A percentile compares a stretch with the other conserved stretches of the same genome.
phyloP scores from a whole-genome alignment of 2,888 invertebrate genomes.

The Oscheius onirici region DNA sequence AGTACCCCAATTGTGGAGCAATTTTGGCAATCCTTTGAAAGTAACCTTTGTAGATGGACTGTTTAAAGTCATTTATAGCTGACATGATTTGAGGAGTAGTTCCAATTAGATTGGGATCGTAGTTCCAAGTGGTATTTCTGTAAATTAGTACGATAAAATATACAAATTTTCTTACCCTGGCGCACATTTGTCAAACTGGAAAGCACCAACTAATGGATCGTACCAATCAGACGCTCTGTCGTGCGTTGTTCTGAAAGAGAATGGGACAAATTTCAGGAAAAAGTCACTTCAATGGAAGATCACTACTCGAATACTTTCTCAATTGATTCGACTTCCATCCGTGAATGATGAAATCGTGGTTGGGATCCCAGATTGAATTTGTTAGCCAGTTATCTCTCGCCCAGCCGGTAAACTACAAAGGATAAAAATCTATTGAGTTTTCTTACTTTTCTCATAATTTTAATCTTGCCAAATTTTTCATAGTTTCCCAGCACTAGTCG shows the following conservation, averaged over 20 bases:
- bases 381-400: conserved; percentile 49
- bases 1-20: no score
- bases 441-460: not conserved
- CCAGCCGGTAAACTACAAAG: conserved; percentile 38
- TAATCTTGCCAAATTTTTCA: conserved; percentile 7
- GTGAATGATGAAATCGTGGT: conserved; percentile 51
- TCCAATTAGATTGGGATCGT: conserved; percentile 28
- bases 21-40: no score
- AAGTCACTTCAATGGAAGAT: conserved; percentile 24
- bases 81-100: not conserved
- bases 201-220: conserved; percentile 32
- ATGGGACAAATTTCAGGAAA: not conserved
- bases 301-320: conserved; percentile 15
- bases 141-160: no score
- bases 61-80: no score
- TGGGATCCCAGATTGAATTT: conserved; percentile 38
- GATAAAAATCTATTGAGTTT: not conserved
- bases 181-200: conserved; percentile 36
- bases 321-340: conserved; percentile 41
- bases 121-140: conserved; percentile 40
- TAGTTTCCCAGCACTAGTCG: conserved; percentile 52
- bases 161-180: conserved; percentile 35
- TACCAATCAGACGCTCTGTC: conserved; percentile 36
- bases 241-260: conserved; percentile 27
- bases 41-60: no score